phyloP scores from a whole-genome alignment of 2,888 invertebrate genomes.

The Chrysina gloriosa region DNA sequence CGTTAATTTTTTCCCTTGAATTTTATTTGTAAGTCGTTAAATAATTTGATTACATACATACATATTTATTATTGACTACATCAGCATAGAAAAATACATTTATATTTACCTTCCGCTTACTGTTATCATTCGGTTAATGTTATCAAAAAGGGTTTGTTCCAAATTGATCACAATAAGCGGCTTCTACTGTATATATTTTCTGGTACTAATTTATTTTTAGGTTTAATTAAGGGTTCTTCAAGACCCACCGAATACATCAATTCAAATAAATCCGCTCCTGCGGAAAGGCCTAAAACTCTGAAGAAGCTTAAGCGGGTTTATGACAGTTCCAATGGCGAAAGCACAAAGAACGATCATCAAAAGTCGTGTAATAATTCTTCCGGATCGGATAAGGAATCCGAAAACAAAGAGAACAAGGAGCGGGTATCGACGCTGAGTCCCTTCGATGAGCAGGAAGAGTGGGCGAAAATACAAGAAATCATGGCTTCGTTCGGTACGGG shows the following conservation, averaged over 20 bases:
- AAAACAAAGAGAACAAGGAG: conserved; percentile 68
- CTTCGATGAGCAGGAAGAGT: conserved; percentile 94
- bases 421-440: conserved; percentile 80
- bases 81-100: no score
- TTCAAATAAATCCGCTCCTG: conserved; percentile 70
- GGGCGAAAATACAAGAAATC: conserved; percentile 96
- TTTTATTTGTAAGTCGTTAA: no score
- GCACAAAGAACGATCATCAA: conserved; percentile 56
- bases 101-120: no score
- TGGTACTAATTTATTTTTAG: conserved; percentile 64
- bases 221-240: conserved; percentile 85
- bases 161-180: no score
- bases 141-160: no score
- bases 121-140: no score
- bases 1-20: no score
- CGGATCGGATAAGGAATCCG: conserved; percentile 63
- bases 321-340: conserved; percentile 66
- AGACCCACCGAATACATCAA: conserved; percentile 75
- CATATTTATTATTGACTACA: no score
- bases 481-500: conserved; percentile 94
- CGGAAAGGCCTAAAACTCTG: conserved; percentile 80
- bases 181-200: background rate
- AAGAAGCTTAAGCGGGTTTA: conserved; percentile 81
- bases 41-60: no score
- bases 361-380: conserved; percentile 59